Percentiles rank a stretch among this genome's conserved stretches.
Conservation (phyloP, 1,140 invertebrate species). For the Myzus persicae region DNA sequence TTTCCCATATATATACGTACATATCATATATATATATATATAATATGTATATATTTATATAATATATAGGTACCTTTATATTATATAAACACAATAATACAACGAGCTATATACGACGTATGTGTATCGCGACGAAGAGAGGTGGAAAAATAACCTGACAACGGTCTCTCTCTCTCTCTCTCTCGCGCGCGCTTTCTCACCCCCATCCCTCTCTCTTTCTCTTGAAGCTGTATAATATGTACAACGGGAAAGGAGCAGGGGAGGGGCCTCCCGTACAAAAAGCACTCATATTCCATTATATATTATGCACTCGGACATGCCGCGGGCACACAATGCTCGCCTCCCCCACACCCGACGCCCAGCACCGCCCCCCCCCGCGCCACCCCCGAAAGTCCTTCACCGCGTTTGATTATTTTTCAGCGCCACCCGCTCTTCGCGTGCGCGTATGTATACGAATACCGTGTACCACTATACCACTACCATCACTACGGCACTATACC, state of each 20-base stretch:
- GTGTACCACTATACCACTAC: neutral
- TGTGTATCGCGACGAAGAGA: neutral
- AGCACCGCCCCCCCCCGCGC: neutral
- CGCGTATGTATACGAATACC: neutral
- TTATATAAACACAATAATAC: neutral
- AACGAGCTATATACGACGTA: neutral
- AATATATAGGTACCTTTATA: neutral
- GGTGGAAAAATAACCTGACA: constrained; percentile 43
- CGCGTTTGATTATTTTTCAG: constrained; percentile 51
- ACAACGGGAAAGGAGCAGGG: neutral
- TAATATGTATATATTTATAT: neutral
- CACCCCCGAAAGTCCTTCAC: neutral
- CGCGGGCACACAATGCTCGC: neutral
- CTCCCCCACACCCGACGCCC: neutral
- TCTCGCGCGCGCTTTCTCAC: neutral
- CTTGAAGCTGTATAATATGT: neutral
- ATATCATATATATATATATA: neutral
- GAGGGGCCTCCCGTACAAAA: constrained; percentile 12
- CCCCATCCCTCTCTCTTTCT: neutral
- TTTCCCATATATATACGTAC: neutral
- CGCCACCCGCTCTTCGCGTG: neutral
- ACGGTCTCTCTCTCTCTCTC: neutral
- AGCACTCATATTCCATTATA: constrained; percentile 55
- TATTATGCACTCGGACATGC: constrained; percentile 47
- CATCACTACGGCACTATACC: neutral